These are phyloP conservation scores for Maniola hyperantus DNA, from an alignment of 2,888 invertebrate species.

Conservation along the genomic window DNA sequence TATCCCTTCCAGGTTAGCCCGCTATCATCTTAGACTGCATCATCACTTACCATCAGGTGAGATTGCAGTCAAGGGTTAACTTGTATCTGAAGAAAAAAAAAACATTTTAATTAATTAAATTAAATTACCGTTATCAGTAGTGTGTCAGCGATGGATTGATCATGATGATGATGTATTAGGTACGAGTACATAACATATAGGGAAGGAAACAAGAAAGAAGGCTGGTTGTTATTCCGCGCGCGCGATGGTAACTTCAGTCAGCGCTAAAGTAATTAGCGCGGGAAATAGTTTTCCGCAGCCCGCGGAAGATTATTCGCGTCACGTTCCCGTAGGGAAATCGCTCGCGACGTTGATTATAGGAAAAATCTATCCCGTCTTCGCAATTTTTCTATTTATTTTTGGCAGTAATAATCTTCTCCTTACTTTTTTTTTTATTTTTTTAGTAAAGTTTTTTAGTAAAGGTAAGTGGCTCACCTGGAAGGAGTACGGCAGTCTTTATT, in stretches of 20 bases:
- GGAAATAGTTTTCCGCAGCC: constrained; percentile 49
- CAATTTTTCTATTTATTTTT: neutral
- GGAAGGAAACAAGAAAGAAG: neutral
- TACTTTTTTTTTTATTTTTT: no score
- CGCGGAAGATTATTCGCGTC: constrained; percentile 31
- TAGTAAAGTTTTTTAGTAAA: no score
- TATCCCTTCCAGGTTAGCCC: no score
- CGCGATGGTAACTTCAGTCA: constrained; percentile 40
- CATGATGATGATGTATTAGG: no score
- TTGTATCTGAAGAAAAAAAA: no score
- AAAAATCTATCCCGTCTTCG: constrained; percentile 1
- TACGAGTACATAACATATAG: neutral
- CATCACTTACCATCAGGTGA: neutral
- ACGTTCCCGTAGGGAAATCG: constrained; percentile 24
- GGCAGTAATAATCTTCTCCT: neutral
- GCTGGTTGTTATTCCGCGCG: constrained; percentile 35
- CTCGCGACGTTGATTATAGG: constrained; percentile 11
- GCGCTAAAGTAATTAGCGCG: constrained; percentile 50
- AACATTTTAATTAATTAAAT: no score
- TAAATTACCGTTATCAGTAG: no score
- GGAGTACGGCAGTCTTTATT: no score
- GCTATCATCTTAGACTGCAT: no score
- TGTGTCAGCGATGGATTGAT: no score
- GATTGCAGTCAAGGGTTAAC: neutral
- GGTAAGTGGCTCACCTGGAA: no score